Base-by-base conservation (phyloP, 1,140 invertebrate species). In the Agrypnia vestita region DNA sequence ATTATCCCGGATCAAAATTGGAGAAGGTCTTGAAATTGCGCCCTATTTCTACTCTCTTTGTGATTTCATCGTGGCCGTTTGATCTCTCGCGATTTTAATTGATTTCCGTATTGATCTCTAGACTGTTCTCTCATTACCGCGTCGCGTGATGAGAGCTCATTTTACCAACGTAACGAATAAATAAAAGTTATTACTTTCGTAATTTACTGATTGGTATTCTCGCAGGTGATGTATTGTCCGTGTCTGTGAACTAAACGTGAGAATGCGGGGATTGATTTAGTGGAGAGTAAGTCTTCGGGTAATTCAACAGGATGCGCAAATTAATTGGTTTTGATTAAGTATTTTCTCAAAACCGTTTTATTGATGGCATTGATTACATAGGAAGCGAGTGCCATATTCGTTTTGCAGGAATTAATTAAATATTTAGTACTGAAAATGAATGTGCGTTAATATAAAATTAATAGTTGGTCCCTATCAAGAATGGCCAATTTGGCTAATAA, bases 41-140 rank as follows among this genome's bases (percentile, higher is more conserved):
- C 25, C 6, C 25, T 35, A 35, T 35, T 35, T 35, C 25, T 35
- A 35, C 25, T 35, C 25, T 35, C 25, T 35, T 6, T 35, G n/a
- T n/a, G 25, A 35, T 35, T 3, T 35, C 25, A 35, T 15, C 49
- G 17, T 62, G 59, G 12, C 25, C 21, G 59, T 62, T 62, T 62
- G 59, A 62, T 35, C 59, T 62, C 59, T 35, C 59, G 21, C 59
- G 25, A 62, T 62, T 62, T 62, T 62, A 62, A 62, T 62, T 62
- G 59, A 62, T 62, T 51, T 62, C 59, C 12, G 12, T 9, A 15
- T 56, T 9, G n/a, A 1, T 17, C 53, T 56, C 6, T 17, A 9
- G n/a, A 17, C 10, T 17, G n/a, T 11, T n/a, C 51, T 55, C 51
- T 17, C n/a, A 15, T 12, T 43, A n/a, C 25, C 11, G 7, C 9